Evolutionary conservation across 2,113 vertebrate species (phyloP), one percentile per base, ranked within the genome.

Genomic region (Dissostichus mawsoni): DNA sequence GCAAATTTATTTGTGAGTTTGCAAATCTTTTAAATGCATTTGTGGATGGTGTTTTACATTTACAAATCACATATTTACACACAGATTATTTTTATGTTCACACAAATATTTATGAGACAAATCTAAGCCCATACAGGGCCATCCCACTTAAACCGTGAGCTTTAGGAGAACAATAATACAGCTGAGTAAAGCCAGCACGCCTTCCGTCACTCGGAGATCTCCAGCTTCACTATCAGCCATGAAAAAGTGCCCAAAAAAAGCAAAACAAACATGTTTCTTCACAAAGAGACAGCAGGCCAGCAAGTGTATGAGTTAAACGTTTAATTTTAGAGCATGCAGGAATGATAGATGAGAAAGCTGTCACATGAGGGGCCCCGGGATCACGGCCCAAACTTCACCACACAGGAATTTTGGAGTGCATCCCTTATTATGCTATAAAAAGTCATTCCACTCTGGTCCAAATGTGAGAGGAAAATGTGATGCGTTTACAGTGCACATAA

Each of bases 321-420:
- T 92, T 84, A 89, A 87, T 89, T 86, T 75, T 64, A 86, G 84
- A 86, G 79, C 5, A 92, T 84, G 77, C 64, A 6, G 84, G 81
- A 88, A 80, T 92, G 91, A 94, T 92, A 90, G 87, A 95, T 93
- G 90, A 90, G 76, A 87, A 80, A 80, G 76, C 89, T 89, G 91
- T 92, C 86, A 92, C 74, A 23, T 3, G 61, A 71, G 83, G 86
- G 86, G 87, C 77, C 85, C 80, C 33, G 1, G 66, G 92, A 92
- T 86, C 91, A 87, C 0, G 80, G 68, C 74, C 82, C 80, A 91
- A 86, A 87, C 78, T 79, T 82, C 81, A 80, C 84, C 84, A 83
- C 70, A 75, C 76, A 87, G 79, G 88, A 90, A 88, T 90, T 84
- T 87, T 84, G 84, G 80, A 92, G 82, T 11, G 20, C 45, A 88